Base-by-base conservation (phyloP, 2,797 vertebrate species). In the Acanthopagrus latus region DNA sequence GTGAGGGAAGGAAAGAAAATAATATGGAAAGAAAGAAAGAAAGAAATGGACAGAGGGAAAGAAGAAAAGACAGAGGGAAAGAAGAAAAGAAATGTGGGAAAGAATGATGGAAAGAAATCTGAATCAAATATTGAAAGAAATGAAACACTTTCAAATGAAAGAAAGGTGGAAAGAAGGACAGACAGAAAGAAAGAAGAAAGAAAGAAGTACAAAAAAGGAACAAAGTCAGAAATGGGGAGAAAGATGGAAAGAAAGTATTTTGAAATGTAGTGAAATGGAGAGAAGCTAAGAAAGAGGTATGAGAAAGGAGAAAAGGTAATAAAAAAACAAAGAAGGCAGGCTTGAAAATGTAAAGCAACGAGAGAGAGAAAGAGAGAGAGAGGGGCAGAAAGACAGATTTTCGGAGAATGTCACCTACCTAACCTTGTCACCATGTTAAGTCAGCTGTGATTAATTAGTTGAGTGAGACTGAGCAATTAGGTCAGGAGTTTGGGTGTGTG, bases 371-470 rank as follows among this genome's bases (percentile, higher is more conserved):
- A 27, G 54, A 13, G 54, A 55, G 23, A 17, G 55, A 33, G 62
- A 10, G 23, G 92, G 92, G 90, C 48, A 72, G 69, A 82, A 80
- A 74, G 75, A 80, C 93, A 90, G 91, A 92, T 87, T 96, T 96
- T 96, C 90, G 88, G 92, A 95, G 94, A 96, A 92, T 90, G 96
- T 97, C 97, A 96, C 95, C 96, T 93, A 91, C 80, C 89, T 95
- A 95, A 96, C 95, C 96, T 96, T 96, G 96, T 97, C 97, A 95
- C 91, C 90, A 93, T 96, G 95, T 96, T 95, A 96, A 96, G 94
- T 95, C 95, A 96, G 94, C 93, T 94, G 94, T 97, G 97, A 97
- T 97, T 96, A 96, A 98, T 97, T 97, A 96, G 95, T 95, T 96
- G 93, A 94, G 95, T 96, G 94, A 95, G 93, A 95, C 95, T 94